Evolutionary conservation across 2,113 vertebrate genomes (phyloP).

Genomic region (Poicephalus meyeri): DNA sequence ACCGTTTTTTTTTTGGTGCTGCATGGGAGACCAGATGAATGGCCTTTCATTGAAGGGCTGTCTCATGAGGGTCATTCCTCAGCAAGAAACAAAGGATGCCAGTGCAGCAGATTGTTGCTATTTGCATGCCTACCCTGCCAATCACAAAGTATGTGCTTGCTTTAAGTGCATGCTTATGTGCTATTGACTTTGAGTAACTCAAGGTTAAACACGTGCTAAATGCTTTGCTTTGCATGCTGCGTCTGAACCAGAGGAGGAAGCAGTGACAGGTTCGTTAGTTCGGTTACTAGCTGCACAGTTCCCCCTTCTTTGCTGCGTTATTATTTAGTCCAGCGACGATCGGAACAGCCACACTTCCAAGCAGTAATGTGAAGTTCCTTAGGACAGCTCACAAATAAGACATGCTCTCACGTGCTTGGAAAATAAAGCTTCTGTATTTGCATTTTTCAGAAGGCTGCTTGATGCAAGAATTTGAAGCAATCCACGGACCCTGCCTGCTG

Average conservation of each 20-base stretch:
- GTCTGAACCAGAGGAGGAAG: not conserved
- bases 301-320: not conserved
- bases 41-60: not conserved
- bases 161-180: not conserved
- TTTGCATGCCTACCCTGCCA: not conserved
- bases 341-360: not conserved
- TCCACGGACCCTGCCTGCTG: slow-evolving; percentile 56
- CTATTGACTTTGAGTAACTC: slow-evolving; percentile 24
- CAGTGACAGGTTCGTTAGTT: not conserved
- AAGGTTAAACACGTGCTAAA: slow-evolving; percentile 4
- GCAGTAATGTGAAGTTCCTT: not conserved
- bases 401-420: slow-evolving; percentile 38
- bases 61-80: not conserved
- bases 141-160: not conserved
- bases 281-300: not conserved
- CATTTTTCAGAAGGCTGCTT: slow-evolving; percentile 62
- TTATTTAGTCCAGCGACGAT: slow-evolving; percentile 10
- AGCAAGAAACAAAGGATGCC: not conserved
- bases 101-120: not conserved
- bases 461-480: slow-evolving; percentile 57
- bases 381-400: slow-evolving; percentile 41
- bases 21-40: not conserved
- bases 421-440: slow-evolving; percentile 67
- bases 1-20: not conserved
- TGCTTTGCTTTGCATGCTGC: slow-evolving; percentile 19